Evolutionary conservation across 2,797 vertebrate genomes (phyloP).

Genomic region (Falco peregrinus): DNA sequence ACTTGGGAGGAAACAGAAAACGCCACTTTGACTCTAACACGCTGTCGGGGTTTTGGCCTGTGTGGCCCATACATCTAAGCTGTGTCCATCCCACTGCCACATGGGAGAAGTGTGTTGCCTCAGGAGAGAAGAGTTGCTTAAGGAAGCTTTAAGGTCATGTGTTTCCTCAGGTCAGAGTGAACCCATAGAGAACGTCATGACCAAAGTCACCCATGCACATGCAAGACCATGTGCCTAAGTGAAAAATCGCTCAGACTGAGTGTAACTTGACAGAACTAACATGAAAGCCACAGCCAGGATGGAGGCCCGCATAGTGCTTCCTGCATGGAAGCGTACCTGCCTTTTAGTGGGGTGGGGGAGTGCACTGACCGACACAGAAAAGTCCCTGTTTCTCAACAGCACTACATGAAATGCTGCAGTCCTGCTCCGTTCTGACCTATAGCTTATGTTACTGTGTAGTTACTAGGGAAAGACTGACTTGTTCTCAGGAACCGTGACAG

Average conservation of each 20-base stretch:
- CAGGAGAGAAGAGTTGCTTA: not conserved
- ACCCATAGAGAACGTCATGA: not conserved
- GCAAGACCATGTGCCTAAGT: not conserved
- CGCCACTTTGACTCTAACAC: not conserved
- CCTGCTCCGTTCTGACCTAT: not conserved
- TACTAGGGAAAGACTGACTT: not conserved
- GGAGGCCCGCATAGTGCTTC: not conserved
- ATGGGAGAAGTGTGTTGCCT: not conserved
- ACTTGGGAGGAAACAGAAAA: not conserved
- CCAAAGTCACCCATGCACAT: not conserved
- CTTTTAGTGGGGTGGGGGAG: not conserved
- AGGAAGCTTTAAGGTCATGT: not conserved
- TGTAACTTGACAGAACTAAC: not conserved
- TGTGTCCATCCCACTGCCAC: not conserved
- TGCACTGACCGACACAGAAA: not conserved
- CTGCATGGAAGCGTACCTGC: not conserved
- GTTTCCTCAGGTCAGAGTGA: not conserved
- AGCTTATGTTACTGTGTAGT: not conserved
- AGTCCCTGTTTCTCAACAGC: not conserved
- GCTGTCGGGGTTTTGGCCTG: not conserved
- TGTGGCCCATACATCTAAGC: not conserved
- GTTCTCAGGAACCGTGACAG: not conserved
- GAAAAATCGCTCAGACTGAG: not conserved
- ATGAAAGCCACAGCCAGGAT: not conserved
- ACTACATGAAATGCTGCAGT: not conserved